Evolutionary conservation across 2,113 vertebrate species (phyloP).

Genomic region (Nerophis ophidion): DNA sequence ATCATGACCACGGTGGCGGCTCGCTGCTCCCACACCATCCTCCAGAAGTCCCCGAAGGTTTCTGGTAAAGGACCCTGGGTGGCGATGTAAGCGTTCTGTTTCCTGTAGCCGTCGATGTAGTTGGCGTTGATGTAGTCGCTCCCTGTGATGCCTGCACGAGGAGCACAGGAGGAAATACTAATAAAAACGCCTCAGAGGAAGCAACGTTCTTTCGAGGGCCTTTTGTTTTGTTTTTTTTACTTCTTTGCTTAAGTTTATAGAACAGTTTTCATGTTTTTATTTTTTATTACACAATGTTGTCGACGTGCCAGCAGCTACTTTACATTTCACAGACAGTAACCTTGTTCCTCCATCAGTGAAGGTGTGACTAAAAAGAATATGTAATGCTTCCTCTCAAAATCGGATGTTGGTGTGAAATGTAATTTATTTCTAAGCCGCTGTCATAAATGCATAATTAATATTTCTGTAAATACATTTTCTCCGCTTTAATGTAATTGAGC

Average conservation of each 20-base stretch:
- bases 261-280: neutral
- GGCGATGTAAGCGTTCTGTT: constrained; percentile 98
- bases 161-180: neutral
- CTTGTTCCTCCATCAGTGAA: constrained; percentile 22
- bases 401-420: too few relatives aligned
- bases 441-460: too few relatives aligned
- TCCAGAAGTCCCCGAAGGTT: constrained; percentile 98
- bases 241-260: neutral
- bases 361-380: constrained; percentile 3
- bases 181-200: neutral
- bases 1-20: constrained; percentile 97
- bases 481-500: too few relatives aligned
- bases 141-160: constrained; percentile 82
- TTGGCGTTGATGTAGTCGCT: constrained; percentile 98
- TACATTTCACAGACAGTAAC: constrained; percentile 22
- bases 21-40: constrained; percentile 98
- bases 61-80: constrained; percentile 92
- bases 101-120: constrained; percentile 96
- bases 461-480: too few relatives aligned
- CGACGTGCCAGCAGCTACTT: constrained; percentile 10
- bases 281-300: constrained; percentile 10
- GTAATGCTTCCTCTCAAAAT: neutral
- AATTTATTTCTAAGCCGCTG: too few relatives aligned
- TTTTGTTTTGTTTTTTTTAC: neutral
- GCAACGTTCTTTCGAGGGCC: neutral